phyloP scores from a whole-genome alignment of 64 coral and sea anemone species.

The Montipora sp. region DNA sequence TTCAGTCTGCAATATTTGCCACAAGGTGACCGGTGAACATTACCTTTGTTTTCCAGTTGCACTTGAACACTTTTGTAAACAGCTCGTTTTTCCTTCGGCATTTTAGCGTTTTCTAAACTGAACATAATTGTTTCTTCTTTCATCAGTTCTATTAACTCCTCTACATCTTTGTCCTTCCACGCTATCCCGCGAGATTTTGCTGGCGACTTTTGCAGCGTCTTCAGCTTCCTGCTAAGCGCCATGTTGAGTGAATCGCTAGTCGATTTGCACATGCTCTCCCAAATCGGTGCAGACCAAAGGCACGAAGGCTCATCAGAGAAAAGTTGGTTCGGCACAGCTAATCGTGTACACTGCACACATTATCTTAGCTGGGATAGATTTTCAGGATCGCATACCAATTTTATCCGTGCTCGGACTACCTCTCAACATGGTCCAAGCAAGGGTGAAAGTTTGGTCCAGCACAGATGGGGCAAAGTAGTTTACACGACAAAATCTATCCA shows the following conservation, averaged over 20 bases:
- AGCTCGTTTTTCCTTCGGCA: neutral
- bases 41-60: too few relatives aligned
- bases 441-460: too few relatives aligned
- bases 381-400: too few relatives aligned
- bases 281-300: neutral
- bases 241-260: neutral
- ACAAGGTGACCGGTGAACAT: neutral
- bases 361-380: too few relatives aligned
- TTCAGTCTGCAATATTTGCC: conserved; percentile 7
- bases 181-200: conserved; percentile 20
- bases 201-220: conserved; percentile 20
- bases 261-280: conserved; percentile 7
- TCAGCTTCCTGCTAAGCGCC: too few relatives aligned
- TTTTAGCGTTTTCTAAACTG: conserved; percentile 46
- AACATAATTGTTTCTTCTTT: conserved; percentile 48
- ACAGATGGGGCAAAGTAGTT: too few relatives aligned
- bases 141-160: conserved; percentile 49
- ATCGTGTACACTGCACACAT: too few relatives aligned
- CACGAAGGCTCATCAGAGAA: too few relatives aligned
- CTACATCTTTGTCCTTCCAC: conserved; percentile 41
- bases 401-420: too few relatives aligned
- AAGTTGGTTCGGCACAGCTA: too few relatives aligned
- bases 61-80: neutral
- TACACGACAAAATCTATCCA: too few relatives aligned
- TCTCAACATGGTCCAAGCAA: too few relatives aligned